These are phyloP conservation scores for Sula dactylatra DNA, from an alignment of 2,113 vertebrate species.

Conservation along the genomic window DNA sequence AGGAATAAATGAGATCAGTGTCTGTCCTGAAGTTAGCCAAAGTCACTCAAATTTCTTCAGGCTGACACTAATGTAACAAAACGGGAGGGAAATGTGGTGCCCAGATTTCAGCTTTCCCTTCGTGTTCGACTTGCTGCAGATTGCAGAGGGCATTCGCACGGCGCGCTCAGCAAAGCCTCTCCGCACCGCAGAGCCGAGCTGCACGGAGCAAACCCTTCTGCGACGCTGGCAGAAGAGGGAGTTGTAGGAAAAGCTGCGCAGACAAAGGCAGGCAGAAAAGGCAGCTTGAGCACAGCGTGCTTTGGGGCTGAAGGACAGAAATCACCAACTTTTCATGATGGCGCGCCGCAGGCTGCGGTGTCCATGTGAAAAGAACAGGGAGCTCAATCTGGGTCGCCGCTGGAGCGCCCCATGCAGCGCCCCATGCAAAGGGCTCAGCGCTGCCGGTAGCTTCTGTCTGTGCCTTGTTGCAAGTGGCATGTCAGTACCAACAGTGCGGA, in stretches of 20 bases:
- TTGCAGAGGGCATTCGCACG: not conserved
- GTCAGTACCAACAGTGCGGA: not conserved
- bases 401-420: no score
- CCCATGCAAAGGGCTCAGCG: fast-evolving
- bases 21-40: not conserved
- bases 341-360: not conserved
- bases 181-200: not conserved
- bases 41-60: not conserved
- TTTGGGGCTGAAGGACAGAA: not conserved
- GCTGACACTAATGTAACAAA: slow-evolving; percentile 26
- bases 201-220: slow-evolving; percentile 45
- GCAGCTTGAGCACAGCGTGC: not conserved
- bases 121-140: fast-evolving
- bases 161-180: not conserved
- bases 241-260: slow-evolving; percentile 53
- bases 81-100: slow-evolving; percentile 2
- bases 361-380: not conserved
- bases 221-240: slow-evolving; percentile 65
- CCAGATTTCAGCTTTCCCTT: slow-evolving; percentile 1
- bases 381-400: not conserved
- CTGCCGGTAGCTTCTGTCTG: not conserved
- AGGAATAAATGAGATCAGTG: slow-evolving; percentile 5
- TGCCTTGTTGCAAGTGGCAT: not conserved
- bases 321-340: not conserved
- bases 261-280: slow-evolving; percentile 29